A percentile compares a stretch with the other conserved stretches of the same genome.
These are phyloP conservation scores for Formica exsecta DNA, from an alignment of 1,140 invertebrate genomes.

Conservation along the genomic window DNA sequence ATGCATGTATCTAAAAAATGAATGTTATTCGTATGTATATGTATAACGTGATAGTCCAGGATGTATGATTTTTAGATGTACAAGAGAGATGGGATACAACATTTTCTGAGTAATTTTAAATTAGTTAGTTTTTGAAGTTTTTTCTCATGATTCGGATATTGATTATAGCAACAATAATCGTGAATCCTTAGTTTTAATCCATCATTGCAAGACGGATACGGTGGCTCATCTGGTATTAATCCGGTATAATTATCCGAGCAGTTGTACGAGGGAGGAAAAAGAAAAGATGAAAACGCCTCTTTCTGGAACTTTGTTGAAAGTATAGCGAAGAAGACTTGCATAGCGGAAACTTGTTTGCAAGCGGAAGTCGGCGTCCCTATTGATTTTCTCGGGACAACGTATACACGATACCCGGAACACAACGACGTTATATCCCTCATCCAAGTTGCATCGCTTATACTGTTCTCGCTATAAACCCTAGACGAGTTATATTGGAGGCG, in stretches of 20 bases:
- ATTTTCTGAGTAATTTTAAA: neutral
- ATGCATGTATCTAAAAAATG: neutral
- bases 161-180: constrained; percentile 6
- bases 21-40: neutral
- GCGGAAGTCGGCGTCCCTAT: constrained; percentile 57
- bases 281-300: neutral
- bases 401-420: constrained; percentile 58
- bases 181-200: constrained; percentile 25
- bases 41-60: neutral
- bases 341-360: constrained; percentile 57
- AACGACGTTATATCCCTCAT: constrained; percentile 62
- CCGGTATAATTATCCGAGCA: constrained; percentile 32
- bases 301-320: constrained; percentile 31
- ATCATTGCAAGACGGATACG: neutral
- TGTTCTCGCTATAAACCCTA: constrained; percentile 9
- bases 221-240: constrained; percentile 38
- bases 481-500: neutral
- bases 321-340: constrained; percentile 36
- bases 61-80: neutral
- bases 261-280: too few relatives aligned
- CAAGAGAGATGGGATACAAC: neutral
- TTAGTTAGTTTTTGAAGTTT: neutral
- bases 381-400: constrained; percentile 59
- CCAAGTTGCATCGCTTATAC: constrained; percentile 61
- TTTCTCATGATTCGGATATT: neutral